Evolutionary conservation across 2,797 vertebrate genomes (phyloP).

Genomic region (Pempheris klunzingeri): DNA sequence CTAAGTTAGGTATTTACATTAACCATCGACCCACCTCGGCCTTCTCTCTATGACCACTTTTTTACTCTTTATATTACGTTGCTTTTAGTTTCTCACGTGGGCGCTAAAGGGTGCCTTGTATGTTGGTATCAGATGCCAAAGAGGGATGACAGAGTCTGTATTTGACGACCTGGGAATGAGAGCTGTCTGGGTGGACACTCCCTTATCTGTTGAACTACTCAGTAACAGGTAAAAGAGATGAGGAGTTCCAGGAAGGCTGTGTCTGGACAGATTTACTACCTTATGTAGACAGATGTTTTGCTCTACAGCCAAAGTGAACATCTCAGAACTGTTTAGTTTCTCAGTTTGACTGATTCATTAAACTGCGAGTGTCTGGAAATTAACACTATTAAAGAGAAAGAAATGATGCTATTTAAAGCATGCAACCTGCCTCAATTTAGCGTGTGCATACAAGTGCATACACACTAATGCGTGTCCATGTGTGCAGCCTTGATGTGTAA

Average conservation of each 20-base stretch:
- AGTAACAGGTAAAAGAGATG: conserved; percentile 32
- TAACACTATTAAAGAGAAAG: conserved; percentile 18
- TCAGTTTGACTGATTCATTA: conserved; percentile 36
- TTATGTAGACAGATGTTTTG: conserved; percentile 10
- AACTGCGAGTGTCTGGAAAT: conserved; percentile 19
- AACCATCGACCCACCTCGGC: no score
- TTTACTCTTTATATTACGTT: no score
- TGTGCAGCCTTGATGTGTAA: conserved; percentile 57
- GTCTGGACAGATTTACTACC: conserved; percentile 34
- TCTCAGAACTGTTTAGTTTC: conserved; percentile 29
- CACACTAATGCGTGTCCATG: conserved; percentile 28
- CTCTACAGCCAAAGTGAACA: conserved; percentile 18
- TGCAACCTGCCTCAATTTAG: conserved; percentile 2
- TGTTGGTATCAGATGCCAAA: no score
- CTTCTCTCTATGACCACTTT: no score
- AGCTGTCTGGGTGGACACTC: no score
- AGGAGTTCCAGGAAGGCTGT: background rate
- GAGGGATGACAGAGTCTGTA: no score
- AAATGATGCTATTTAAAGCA: conserved; percentile 3
- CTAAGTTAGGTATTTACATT: no score
- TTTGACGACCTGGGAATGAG: no score
- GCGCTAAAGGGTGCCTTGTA: no score
- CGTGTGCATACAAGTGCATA: conserved; percentile 9
- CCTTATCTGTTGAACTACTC: background rate
- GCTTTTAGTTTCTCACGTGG: no score